Conservation (phyloP, 2,888 invertebrate genomes). For the Ormyrus rosae region DNA sequence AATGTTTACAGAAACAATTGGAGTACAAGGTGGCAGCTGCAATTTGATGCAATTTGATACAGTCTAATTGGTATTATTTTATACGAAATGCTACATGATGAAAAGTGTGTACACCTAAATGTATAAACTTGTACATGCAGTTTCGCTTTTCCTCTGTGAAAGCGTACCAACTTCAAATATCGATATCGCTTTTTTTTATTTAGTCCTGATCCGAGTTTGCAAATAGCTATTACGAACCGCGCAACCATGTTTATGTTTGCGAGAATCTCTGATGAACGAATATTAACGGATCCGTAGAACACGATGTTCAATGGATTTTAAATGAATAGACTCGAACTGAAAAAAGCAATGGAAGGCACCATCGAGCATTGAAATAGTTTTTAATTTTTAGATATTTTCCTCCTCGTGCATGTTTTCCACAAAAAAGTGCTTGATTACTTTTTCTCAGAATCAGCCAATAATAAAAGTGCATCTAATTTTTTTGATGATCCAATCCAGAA, state of each 20-base stretch:
- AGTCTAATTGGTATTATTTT: no score
- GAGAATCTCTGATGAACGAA: constrained; percentile 22
- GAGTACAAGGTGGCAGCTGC: no score
- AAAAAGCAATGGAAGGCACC: neutral
- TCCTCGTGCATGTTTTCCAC: no score
- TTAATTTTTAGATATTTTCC: neutral
- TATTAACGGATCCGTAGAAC: neutral
- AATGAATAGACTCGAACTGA: neutral
- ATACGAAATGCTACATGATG: no score
- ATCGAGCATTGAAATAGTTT: neutral
- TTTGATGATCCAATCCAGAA: no score
- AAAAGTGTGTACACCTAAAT: no score
- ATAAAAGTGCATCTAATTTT: neutral
- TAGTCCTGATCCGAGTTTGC: neutral
- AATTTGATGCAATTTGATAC: no score
- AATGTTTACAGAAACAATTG: no score
- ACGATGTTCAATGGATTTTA: constrained; percentile 2
- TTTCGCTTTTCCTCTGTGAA: no score
- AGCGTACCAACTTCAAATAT: no score
- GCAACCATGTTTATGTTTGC: constrained; percentile 4
- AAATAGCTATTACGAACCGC: neutral
- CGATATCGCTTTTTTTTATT: no score
- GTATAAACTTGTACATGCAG: no score
- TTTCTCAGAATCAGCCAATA: neutral
- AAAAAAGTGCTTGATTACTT: neutral